Evolutionary conservation across 2,113 vertebrate species (phyloP).

Genomic region (Anser brachyrhynchus): DNA sequence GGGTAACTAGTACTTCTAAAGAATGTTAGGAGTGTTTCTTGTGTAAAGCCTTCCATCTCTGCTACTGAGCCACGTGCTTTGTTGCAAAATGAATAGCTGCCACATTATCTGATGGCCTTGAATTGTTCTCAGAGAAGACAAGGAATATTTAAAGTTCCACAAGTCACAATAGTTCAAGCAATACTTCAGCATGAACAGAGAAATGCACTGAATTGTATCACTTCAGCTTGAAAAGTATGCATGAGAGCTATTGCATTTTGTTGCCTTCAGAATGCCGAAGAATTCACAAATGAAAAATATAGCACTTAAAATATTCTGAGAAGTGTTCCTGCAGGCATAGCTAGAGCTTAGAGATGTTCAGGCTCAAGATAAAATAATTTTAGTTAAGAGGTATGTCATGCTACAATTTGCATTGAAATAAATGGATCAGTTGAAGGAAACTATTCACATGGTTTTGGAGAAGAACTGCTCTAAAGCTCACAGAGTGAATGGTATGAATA

Average conservation of each 20-base stretch:
- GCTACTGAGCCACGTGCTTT: slow-evolving; percentile 19
- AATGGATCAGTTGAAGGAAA: not conserved
- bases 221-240: not conserved
- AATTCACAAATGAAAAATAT: not conserved
- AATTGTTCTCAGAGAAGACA: slow-evolving; percentile 67
- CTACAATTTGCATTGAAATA: not conserved
- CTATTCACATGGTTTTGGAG: not conserved
- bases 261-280: not conserved
- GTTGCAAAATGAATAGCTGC: slow-evolving; percentile 65
- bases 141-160: slow-evolving; percentile 58
- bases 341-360: not conserved
- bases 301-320: not conserved
- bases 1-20: slow-evolving; percentile 23
- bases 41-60: slow-evolving; percentile 57
- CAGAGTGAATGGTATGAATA: not conserved
- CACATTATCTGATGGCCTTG: slow-evolving; percentile 76
- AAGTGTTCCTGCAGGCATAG: not conserved
- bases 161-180: slow-evolving; percentile 65
- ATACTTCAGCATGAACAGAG: slow-evolving; percentile 23
- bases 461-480: not conserved
- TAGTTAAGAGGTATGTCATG: not conserved
- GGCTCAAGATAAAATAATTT: not conserved
- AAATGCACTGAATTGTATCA: slow-evolving; percentile 11
- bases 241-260: not conserved
- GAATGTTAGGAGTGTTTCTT: slow-evolving; percentile 40